phyloP scores from a whole-genome alignment of 1,140 invertebrate genomes.

The Eurosta solidaginis region DNA sequence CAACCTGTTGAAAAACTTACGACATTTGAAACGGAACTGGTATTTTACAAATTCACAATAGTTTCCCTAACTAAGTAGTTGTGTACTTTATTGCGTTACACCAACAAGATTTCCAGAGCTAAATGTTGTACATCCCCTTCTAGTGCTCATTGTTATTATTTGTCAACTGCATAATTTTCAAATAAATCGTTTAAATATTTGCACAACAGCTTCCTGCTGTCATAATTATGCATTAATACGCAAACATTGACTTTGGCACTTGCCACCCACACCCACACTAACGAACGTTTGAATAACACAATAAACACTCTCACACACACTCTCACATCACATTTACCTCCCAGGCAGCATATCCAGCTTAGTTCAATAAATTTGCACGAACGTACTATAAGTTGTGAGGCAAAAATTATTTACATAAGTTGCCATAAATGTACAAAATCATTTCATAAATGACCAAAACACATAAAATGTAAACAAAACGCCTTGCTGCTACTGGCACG shows the following conservation, averaged over 20 bases:
- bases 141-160: no score
- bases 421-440: slow-evolving; percentile 31
- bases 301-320: no score
- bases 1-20: no score
- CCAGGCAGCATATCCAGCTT: neutral
- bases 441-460: slow-evolving; percentile 28
- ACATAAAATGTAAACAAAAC: slow-evolving; percentile 27
- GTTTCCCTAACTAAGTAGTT: no score
- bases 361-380: neutral
- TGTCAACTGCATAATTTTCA: neutral
- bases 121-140: no score
- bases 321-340: no score
- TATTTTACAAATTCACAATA: no score
- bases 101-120: no score
- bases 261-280: neutral
- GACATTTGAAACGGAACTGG: no score
- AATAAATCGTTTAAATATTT: slow-evolving; percentile 23
- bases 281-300: neutral
- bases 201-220: slow-evolving; percentile 22
- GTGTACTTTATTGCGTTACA: no score
- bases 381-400: neutral
- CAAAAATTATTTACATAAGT: slow-evolving; percentile 31
- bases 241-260: slow-evolving; percentile 29
- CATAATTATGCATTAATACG: slow-evolving; percentile 32
- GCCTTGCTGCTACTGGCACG: slow-evolving; percentile 29